Base-by-base conservation (phyloP, 92 coral and sea anemone species). In the Plumapathes pennacea region DNA sequence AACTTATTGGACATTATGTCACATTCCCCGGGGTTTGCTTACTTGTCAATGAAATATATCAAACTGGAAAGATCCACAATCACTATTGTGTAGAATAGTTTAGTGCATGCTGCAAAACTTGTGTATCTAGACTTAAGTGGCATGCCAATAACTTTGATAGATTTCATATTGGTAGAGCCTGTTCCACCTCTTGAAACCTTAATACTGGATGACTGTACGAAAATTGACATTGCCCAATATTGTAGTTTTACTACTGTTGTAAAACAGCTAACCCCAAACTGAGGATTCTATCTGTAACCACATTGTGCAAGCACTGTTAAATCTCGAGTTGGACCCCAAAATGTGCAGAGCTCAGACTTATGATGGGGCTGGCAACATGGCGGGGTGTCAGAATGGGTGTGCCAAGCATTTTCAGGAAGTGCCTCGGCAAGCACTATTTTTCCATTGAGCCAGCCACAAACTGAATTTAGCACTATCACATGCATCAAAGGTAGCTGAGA, bases 311-410 rank as follows among this genome's bases (percentile, higher is more conserved):
- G 50, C 42, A 22, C 49, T 58, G 27, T 38, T 38, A 15, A 58
- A 58, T n/a, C n/a, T 77, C 32, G 84, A 71, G 34, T 45, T 77
- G 50, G 77, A 77, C 39, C 70, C 76, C 44, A 51, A 67, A 68
- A 57, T 59, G 65, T 77, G 71, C 50, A 22, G 71, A 23, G 76
- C 84, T 25, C 77, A 67, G 42, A 67, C 84, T 10, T 67, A 67
- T 62, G 77, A 77, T 53, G 71, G 76, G 11, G 71, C 71, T 4
- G 71, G 77, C 11, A 63, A 54, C 51, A 68, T 77, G 84, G 59
- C 71, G 36, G 84, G 84, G 34, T 46, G 70, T 42, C 64, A 77
- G 26, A 77, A 66, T 46, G 75, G 82, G 9, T 75, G 74, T 33
- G 69, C 82, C 42, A 64, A 74, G 41, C n/a, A 14, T 20, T 69